Base-by-base conservation (phyloP, 1,140 invertebrate species). In the Euglossa dilemma region DNA sequence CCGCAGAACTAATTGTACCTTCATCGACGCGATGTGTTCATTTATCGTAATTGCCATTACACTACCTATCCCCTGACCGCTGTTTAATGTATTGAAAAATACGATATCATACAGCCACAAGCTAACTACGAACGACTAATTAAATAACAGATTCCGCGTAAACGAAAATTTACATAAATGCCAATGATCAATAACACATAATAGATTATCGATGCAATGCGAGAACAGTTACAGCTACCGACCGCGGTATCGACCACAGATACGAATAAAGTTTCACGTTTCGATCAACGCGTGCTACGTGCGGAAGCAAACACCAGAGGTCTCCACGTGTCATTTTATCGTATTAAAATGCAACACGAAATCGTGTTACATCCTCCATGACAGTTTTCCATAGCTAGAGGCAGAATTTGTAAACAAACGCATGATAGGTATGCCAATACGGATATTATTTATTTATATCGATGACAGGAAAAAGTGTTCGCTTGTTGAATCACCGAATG, bases 1-100 rank as follows among this genome's bases (percentile, higher is more conserved):
- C 83, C 83, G 63, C 64, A 64, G 70, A 73, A 85, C 67, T 85
- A 74, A 81, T 76, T 81, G 64, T 43, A 67, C 59, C 82, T 66
- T 80, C 57, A 83, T 86, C 66, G 56, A n/a, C 67, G 12, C n/a
- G 0, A 16, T 25, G 23, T 14, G 64, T 2, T 28, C 45, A 59
- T 70, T 57, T 28, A 43, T 76, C 59, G 25, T 28, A 18, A 76
- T 76, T 63, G 73, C 9, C 23, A 61, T 75, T 63, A 59, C 7
- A 36, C n/a, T n/a, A 16, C 12, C 7, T 2, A 2, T 11, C 16
- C 43, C 5, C 9, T 20, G 18, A 25, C 8, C 9, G 6, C 2
- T 0, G 67, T 25, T 59, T 52, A 52, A 72, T 14, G 18, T 16
- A 52, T 63, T 23, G 45, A 72, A 71, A 71, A 71, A 72, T 43